Evolutionary conservation across 2,888 invertebrate species (phyloP).

Genomic region (Nasonia oneida): DNA sequence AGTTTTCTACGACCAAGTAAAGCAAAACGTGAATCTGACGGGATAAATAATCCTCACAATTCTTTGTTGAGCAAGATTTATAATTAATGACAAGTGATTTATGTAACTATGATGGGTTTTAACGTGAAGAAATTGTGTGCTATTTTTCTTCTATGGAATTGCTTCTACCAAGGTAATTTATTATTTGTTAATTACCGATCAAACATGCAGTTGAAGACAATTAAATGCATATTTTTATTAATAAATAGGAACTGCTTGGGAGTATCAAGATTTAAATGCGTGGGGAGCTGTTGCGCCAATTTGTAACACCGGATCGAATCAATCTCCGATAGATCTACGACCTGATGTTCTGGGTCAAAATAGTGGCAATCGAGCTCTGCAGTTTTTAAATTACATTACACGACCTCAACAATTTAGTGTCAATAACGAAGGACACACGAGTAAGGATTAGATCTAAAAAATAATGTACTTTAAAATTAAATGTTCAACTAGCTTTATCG

Average conservation of each 20-base stretch:
- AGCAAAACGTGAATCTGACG: not conserved
- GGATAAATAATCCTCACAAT: not conserved
- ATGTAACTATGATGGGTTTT: not conserved
- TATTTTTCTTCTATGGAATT: not conserved
- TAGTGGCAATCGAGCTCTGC: not conserved
- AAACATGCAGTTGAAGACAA: not conserved
- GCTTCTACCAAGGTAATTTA: not conserved
- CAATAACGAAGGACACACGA: slow-evolving; percentile 19
- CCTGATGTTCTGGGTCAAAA: not conserved
- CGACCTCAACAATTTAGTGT: not conserved
- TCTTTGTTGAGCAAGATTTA: not conserved
- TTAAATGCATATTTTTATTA: not conserved
- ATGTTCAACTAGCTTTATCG: not conserved
- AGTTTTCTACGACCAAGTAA: not conserved
- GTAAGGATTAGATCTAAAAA: slow-evolving; percentile 1
- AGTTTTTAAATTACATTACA: slow-evolving; percentile 19
- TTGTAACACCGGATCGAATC: slow-evolving; percentile 13
- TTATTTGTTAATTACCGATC: too few species aligned
- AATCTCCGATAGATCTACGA: slow-evolving; percentile 31
- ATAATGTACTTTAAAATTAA: not conserved
- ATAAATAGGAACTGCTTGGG: slow-evolving; percentile 8
- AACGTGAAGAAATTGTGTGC: not conserved
- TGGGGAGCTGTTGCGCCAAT: not conserved
- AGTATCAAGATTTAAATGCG: not conserved
- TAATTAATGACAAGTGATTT: not conserved